Evolutionary conservation across 2,888 invertebrate species (phyloP), one percentile per base, ranked within the genome.

Genomic region (Cephus spinipes): DNA sequence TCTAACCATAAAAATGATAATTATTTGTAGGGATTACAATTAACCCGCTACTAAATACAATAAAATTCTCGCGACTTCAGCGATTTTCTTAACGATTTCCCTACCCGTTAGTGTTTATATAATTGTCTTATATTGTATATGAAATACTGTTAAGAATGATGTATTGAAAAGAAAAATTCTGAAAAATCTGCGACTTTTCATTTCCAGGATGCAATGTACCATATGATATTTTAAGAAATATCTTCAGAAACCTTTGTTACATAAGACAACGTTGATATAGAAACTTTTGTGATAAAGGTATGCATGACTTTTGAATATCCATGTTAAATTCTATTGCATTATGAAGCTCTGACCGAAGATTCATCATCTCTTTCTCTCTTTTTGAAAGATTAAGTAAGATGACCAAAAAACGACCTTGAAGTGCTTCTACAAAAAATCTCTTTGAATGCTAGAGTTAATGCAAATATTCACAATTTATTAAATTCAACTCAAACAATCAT

Each of bases 291-390:
- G 31, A 73, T 36, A 68, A 73, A 4, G 35, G 15, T 15, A 79
- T 75, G 11, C n/a, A 79, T 77, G 69, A 76, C 73, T 77, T 31
- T 12, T 9, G 2, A 55, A 55, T 23, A 23, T 55, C 1, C 55
- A 55, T 23, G 9, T 2, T 23, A 0, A 23, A 55, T 55, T 23
- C 55, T 55, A 9, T 55, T 55, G 23, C 55, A 55, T 55, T 23
- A 55, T 23, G 23, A 23, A 55, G 9, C 23, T 0, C 55, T 55
- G 55, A 55, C 23, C 2, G 23, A 9, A 55, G 23, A 1, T 55
- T 23, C 9, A 15, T 2, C 23, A 15, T 23, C 23, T 55, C 6
- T 23, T 9, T 23, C 1, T 55, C 2, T 55, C 23, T 23, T 55
- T 55, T 55, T 55, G 15, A 40, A 55, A 23, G 23, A 55, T 55